A percentile compares a stretch with the other conserved stretches of the same genome.
phyloP scores from a whole-genome alignment of 2,113 vertebrate species.

The Sapayoa aenigma region DNA sequence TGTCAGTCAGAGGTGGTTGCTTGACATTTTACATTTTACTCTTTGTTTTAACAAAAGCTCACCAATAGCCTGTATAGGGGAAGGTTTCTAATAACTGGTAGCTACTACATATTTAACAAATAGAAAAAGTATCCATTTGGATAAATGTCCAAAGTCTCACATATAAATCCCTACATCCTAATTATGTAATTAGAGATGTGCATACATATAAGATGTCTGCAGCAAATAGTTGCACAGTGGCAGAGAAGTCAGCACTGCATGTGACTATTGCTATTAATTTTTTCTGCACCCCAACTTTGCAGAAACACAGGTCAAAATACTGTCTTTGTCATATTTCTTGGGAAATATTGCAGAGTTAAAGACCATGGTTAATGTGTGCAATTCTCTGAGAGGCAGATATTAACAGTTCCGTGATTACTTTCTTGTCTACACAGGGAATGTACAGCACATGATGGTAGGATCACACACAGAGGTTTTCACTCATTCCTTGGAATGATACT shows the following conservation, averaged over 20 bases:
- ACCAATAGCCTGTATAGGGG: not conserved
- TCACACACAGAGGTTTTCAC: not conserved
- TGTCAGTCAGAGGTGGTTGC: slow-evolving; percentile 53
- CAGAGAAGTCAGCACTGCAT: not conserved
- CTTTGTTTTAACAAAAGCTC: slow-evolving; percentile 30
- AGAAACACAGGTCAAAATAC: not conserved
- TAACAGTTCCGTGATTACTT: not conserved
- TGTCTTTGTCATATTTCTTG: not conserved
- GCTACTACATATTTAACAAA: not conserved
- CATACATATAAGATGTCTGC: not conserved
- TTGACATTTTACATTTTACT: slow-evolving; percentile 68
- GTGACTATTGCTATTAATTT: not conserved
- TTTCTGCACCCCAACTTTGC: not conserved
- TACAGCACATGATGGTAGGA: not conserved
- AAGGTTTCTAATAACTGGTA: not conserved
- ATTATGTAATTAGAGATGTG: not conserved
- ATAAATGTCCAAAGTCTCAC: not conserved
- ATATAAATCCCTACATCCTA: not conserved
- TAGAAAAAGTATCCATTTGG: not conserved
- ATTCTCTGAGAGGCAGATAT: not conserved
- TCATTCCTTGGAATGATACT: not conserved
- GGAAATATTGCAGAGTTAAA: not conserved
- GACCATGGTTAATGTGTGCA: not conserved
- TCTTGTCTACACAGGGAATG: not conserved
- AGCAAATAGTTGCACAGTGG: not conserved